Evolutionary conservation across 2,113 vertebrate species (phyloP).

Genomic region (Bostrychus sinensis): DNA sequence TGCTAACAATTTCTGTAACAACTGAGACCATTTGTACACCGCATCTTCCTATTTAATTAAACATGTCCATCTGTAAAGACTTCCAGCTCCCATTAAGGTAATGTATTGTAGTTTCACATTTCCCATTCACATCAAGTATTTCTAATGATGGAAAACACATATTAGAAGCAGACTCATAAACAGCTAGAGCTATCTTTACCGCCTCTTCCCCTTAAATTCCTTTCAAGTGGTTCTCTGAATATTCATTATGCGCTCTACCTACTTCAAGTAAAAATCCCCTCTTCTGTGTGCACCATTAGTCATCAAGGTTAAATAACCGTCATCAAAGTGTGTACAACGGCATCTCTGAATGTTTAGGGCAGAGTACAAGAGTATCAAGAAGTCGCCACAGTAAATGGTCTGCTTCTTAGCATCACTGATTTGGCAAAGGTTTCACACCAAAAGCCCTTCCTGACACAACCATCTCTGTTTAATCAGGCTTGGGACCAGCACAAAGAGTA

Average conservation of each 20-base stretch:
- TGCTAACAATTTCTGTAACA: not conserved
- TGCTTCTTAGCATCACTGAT: too few relatives aligned
- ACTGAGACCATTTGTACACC: not conserved
- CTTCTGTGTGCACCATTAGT: constrained; percentile 6
- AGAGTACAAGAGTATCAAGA: constrained; percentile 40
- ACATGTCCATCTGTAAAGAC: not conserved
- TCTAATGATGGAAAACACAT: constrained; percentile 41
- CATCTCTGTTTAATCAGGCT: too few relatives aligned
- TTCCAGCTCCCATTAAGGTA: not conserved
- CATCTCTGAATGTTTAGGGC: constrained; percentile 35
- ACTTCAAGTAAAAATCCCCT: constrained; percentile 42
- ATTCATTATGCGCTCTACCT: constrained; percentile 49
- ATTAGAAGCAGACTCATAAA: constrained; percentile 48
- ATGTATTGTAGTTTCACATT: not conserved
- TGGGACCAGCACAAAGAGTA: too few relatives aligned
- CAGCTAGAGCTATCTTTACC: constrained; percentile 40
- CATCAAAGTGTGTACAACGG: constrained; percentile 37
- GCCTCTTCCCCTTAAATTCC: constrained; percentile 27
- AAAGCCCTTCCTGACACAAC: too few relatives aligned
- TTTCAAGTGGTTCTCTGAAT: constrained; percentile 59
- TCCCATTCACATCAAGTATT: constrained; percentile 32
- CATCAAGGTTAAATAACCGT: constrained; percentile 27
- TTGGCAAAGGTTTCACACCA: too few relatives aligned
- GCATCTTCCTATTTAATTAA: not conserved
- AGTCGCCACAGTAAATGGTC: constrained; percentile 18